Conservation (phyloP, 1,140 invertebrate species). For the Lepidostoma basale region DNA sequence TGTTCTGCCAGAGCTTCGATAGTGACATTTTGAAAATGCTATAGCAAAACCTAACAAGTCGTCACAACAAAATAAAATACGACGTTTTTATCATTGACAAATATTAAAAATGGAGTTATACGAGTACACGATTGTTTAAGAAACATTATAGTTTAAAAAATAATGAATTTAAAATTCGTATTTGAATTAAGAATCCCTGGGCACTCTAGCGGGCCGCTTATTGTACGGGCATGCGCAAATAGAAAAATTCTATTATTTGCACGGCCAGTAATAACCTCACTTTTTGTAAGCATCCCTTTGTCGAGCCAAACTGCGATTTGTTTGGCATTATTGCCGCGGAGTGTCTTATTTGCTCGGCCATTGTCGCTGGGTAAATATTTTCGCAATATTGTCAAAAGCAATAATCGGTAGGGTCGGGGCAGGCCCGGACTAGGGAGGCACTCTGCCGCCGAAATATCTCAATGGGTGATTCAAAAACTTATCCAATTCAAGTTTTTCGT, state of each 20-base stretch:
- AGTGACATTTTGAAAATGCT: no score
- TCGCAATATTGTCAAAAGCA: constrained; percentile 45
- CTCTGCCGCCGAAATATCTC: not conserved
- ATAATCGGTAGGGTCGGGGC: constrained; percentile 36
- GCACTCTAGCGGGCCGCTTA: constrained; percentile 4
- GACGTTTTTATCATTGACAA: no score
- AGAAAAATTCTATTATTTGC: constrained; percentile 42
- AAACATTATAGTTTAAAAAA: no score
- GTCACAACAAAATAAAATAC: no score
- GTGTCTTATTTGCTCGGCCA: constrained; percentile 42
- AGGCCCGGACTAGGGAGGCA: not conserved
- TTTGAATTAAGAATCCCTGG: not conserved
- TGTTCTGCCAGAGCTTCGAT: no score
- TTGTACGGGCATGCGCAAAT: constrained; percentile 20
- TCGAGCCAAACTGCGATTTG: constrained; percentile 37
- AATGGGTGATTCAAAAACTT: no score
- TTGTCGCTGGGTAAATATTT: constrained; percentile 45
- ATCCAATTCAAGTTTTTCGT: no score
- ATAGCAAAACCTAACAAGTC: no score
- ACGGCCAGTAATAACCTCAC: constrained; percentile 7
- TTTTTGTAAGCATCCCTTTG: not conserved
- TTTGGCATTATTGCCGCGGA: constrained; percentile 44
- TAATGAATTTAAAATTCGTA: no score
- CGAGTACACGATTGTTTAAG: no score
- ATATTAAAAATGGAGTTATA: no score